Base-by-base conservation (phyloP, 1,140 invertebrate genomes). In the Copidosoma floridanum region DNA sequence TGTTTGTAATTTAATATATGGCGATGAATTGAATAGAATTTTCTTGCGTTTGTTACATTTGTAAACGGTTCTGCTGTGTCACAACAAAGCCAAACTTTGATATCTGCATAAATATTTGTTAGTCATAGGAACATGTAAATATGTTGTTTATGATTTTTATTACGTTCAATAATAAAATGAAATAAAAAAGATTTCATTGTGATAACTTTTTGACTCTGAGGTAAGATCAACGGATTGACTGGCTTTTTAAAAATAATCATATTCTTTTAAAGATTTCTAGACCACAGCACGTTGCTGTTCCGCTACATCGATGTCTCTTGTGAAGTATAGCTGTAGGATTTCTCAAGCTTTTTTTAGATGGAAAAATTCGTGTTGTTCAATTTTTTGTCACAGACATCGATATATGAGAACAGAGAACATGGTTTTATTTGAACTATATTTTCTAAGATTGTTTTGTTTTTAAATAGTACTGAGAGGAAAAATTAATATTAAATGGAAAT, bases 401-500 rank as follows among this genome's bases (percentile, higher is more conserved):
- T n/a, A n/a, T n/a, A n/a, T n/a, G n/a, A n/a, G n/a, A n/a, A n/a
- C n/a, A n/a, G n/a, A n/a, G n/a, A n/a, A n/a, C n/a, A n/a, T n/a
- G n/a, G n/a, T n/a, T n/a, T n/a, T n/a, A n/a, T n/a, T n/a, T n/a
- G n/a, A n/a, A n/a, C n/a, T n/a, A n/a, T n/a, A n/a, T n/a, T n/a
- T n/a, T n/a, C n/a, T n/a, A n/a, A n/a, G n/a, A n/a, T n/a, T 7
- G 1, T 53, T 16, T 37, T 46, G 5, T 29, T 32, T 29, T 12
- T 18, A 29, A n/a, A n/a, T 21, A 41, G 12, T 46, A 18, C 8
- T 53, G 16, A n/a, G 27, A 52, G 48, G 26, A 8, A 57, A 32
- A 52, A 38, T 51, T 27, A 62, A 61, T 47, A 55, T 29, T 23
- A 5, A 43, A 52, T 44, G 41, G 10, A 65, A 48, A 61, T 70